Evolutionary conservation across 2,113 vertebrate species (phyloP).

Genomic region (Petrocephalus microphthalmus): DNA sequence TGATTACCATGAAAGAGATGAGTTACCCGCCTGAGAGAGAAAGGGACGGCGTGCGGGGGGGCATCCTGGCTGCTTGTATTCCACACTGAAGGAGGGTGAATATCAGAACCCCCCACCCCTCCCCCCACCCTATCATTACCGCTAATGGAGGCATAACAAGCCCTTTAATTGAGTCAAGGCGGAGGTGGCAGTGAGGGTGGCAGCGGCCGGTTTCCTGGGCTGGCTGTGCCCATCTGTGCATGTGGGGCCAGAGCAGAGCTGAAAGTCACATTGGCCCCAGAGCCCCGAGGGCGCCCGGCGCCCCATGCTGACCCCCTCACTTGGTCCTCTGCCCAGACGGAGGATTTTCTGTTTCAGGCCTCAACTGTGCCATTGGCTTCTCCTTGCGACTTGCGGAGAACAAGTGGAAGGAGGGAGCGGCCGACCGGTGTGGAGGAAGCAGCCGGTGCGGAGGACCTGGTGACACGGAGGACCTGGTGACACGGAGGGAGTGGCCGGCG

Average conservation of each 20-base stretch:
- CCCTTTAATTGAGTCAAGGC: conserved; percentile 77
- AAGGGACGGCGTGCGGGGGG: not conserved
- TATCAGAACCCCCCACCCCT: conserved; percentile 60
- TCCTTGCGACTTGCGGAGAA: not conserved
- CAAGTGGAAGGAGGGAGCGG: not conserved
- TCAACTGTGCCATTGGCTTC: not conserved
- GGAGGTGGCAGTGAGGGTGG: conserved; percentile 35
- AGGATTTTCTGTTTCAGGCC: not conserved
- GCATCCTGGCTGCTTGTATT: conserved; percentile 15
- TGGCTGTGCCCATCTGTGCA: conserved; percentile 37
- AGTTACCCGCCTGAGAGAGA: conserved; percentile 23
- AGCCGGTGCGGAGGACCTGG: not conserved
- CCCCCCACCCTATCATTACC: conserved; percentile 65
- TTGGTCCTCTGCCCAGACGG: conserved; percentile 8
- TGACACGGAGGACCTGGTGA: too few relatives aligned
- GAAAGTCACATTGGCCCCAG: conserved; percentile 28
- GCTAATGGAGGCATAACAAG: conserved; percentile 81
- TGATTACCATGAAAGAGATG: conserved; percentile 42
- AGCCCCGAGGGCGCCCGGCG: not conserved
- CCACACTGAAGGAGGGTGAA: conserved; percentile 32
- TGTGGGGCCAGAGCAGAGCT: not conserved
- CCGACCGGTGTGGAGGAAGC: not conserved
- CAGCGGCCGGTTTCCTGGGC: conserved; percentile 25
- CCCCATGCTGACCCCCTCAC: not conserved
- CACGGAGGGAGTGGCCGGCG: not conserved